Evolutionary conservation across 2,797 vertebrate species (phyloP).

Genomic region (Rhinoraja longicauda): DNA sequence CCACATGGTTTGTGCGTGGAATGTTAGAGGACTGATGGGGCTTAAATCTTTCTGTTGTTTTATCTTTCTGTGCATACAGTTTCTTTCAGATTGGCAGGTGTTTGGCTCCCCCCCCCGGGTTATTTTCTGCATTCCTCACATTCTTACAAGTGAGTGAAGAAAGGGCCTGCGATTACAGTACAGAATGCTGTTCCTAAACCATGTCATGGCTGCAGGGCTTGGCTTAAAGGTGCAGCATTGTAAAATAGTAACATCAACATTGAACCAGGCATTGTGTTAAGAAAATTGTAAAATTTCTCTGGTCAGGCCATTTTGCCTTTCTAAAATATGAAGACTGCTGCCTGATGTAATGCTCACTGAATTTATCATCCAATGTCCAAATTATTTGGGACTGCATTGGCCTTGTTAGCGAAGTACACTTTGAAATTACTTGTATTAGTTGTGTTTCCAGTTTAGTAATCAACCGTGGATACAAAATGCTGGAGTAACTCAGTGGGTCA

Average conservation of each 20-base stretch:
- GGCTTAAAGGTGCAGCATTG: neutral
- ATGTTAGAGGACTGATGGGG: neutral
- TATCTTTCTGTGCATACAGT: too few species aligned
- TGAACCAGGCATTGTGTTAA: neutral
- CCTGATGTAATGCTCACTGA: neutral
- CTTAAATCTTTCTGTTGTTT: neutral
- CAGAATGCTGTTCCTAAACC: neutral
- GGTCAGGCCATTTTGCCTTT: neutral
- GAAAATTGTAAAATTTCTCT: neutral
- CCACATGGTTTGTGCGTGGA: neutral
- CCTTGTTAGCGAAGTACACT: neutral
- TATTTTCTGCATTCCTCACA: slow-evolving; percentile 1
- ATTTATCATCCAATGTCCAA: neutral
- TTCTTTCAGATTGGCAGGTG: neutral
- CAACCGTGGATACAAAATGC: too few species aligned
- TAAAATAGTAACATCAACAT: neutral
- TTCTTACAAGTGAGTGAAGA: slow-evolving; percentile 3
- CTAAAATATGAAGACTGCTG: neutral
- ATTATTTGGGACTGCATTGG: neutral
- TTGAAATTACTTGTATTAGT: neutral
- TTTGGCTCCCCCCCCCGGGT: neutral
- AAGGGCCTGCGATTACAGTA: neutral
- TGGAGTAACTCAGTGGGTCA: too few species aligned
- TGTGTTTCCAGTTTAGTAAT: neutral
- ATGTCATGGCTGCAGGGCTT: neutral